Conservation (phyloP, 2,113 vertebrate genomes). For the Potamarius usumacintae region DNA sequence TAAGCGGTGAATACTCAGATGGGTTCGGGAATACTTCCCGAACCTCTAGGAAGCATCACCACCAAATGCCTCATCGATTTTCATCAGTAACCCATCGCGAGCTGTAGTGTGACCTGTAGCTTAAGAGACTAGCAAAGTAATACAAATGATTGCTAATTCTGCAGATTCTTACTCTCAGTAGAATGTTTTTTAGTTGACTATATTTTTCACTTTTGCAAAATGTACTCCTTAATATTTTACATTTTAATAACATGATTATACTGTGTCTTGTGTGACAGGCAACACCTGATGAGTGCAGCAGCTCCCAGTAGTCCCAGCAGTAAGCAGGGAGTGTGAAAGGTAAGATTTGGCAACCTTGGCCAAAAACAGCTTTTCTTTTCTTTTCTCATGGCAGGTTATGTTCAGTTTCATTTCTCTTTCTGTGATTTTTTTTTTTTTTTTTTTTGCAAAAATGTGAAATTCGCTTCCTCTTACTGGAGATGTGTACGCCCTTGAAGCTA, state of each 20-base stretch:
- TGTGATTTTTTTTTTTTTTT: background rate
- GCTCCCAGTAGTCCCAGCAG: slow-evolving; percentile 60
- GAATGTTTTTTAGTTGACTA: background rate
- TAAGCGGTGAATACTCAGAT: no score
- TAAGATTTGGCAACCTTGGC: slow-evolving; percentile 17
- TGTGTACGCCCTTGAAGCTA: background rate
- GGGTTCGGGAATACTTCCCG: no score
- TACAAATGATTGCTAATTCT: background rate
- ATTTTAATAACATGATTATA: background rate
- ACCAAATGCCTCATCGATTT: no score
- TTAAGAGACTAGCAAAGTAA: background rate
- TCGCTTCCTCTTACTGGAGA: background rate
- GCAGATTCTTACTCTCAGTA: background rate
- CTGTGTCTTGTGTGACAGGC: slow-evolving; percentile 57
- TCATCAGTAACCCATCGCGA: no score
- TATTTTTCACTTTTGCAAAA: no score
- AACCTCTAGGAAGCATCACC: no score
- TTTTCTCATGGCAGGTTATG: background rate
- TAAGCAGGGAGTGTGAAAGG: slow-evolving; percentile 67
- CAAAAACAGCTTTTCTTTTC: background rate
- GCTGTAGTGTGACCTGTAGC: no score
- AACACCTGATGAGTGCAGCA: slow-evolving; percentile 64
- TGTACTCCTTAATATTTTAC: background rate
- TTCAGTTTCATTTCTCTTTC: background rate
- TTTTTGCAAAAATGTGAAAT: background rate